phyloP scores from a whole-genome alignment of 2,113 vertebrate genomes.

The Neoarius graeffei region DNA sequence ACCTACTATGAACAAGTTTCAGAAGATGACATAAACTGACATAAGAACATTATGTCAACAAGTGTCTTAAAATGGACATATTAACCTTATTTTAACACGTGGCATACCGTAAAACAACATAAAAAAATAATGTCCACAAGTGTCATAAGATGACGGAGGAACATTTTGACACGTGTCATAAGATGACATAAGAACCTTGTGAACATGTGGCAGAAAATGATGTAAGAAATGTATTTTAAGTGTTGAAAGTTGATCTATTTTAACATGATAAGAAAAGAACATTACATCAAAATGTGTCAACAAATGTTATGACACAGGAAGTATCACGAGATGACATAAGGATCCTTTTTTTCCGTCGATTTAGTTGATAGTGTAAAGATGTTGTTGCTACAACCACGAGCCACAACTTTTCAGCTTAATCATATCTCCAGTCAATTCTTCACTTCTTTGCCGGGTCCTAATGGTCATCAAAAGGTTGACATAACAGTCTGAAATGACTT shows the following conservation, averaged over 20 bases:
- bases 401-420: not conserved
- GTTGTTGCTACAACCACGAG: not conserved
- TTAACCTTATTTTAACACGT: not conserved
- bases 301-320: not conserved
- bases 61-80: not conserved
- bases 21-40: not conserved
- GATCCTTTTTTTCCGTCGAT: no score
- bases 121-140: not conserved
- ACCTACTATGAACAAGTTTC: not conserved
- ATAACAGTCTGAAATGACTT: constrained; percentile 7
- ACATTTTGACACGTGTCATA: not conserved
- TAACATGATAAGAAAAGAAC: not conserved
- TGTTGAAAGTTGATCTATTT: no score
- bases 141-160: not conserved
- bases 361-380: not conserved
- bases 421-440: not conserved
- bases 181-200: not conserved
- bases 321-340: not conserved
- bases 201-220: not conserved
- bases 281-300: not conserved
- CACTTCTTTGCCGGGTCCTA: not conserved
- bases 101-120: not conserved
- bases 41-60: no score
- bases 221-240: no score
- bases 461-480: not conserved